Conservation (phyloP, 2,888 invertebrate genomes). For the Xestia rhomboidea region DNA sequence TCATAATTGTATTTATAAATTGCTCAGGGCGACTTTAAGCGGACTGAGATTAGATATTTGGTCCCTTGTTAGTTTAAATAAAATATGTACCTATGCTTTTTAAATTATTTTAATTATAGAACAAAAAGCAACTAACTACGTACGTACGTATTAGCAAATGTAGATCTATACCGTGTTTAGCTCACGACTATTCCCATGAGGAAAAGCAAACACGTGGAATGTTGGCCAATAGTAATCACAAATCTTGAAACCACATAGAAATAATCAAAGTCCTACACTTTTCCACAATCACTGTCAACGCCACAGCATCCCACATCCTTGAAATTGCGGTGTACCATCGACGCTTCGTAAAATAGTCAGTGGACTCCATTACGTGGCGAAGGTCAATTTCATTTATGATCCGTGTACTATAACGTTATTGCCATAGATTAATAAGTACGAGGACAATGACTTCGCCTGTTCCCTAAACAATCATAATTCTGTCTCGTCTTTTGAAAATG, state of each 20-base stretch:
- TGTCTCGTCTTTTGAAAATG: not conserved
- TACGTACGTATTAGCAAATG: not conserved
- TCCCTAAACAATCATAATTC: constrained; percentile 1
- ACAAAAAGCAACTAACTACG: not conserved
- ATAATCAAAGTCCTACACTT: not conserved
- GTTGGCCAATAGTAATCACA: not conserved
- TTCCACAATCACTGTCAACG: constrained; percentile 16
- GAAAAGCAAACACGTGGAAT: not conserved
- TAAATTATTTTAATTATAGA: not conserved
- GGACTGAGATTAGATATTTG: not conserved
- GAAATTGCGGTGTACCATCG: constrained; percentile 52
- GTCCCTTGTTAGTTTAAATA: not conserved
- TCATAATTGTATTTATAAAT: constrained; percentile 16
- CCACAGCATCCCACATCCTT: constrained; percentile 8
- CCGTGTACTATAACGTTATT: constrained; percentile 80
- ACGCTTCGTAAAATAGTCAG: constrained; percentile 58
- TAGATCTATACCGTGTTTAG: not conserved
- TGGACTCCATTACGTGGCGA: constrained; percentile 71
- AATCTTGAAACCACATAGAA: constrained; percentile 18
- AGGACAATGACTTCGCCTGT: constrained; percentile 37
- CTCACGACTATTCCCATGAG: not conserved
- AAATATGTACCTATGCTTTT: not conserved
- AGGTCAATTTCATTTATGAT: constrained; percentile 86
- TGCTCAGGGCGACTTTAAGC: not conserved
- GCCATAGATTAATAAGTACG: constrained; percentile 65